Base-by-base conservation (phyloP, 2,797 vertebrate species). In the Atherinosoma microstoma region DNA sequence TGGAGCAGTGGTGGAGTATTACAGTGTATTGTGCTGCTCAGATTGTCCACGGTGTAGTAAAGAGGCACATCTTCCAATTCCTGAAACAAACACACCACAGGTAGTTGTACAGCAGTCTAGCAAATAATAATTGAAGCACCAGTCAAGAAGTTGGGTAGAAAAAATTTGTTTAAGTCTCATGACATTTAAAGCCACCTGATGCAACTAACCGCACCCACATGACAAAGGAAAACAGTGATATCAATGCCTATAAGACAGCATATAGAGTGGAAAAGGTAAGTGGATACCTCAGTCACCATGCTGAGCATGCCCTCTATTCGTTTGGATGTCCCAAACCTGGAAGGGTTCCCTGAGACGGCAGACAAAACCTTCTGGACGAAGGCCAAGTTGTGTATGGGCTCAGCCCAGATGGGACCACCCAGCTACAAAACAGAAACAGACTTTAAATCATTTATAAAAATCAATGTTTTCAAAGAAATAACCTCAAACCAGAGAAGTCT, bases 371-470 rank as follows among this genome's bases (percentile, higher is more conserved):
- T 92, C 84, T 93, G 91, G 78, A 98, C 96, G 0, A 98, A 98
- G 0, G 64, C 63, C 1, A 49, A 16, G 72, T 97, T 91, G 0
- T 98, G 97, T 73, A 98, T 94, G 1, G 96, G 90, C 79, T 96
- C 97, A 0, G 95, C 96, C 97, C 97, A 98, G 38, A 97, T 8
- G 0, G 97, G 97, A 24, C 97, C 97, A 0, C 96, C 97, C 1
- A 98, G 85, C 97, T 97, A 22, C 34, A 65, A 7, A 54, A 11
- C 51, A 42, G 51, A 58, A 63, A 36, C n/a, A 42, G 15, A 18
- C 15, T 42, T 18, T 45, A 45, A 45, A 45, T 45, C 58, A 16
- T 18, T 57, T 16, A 30, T 47, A 22, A 34, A 35, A 11, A 12
- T 16, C 64, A 2, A 35, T 59, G 42, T 5, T 15, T 53, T 12